Percentiles rank a stretch among this genome's conserved stretches.
These are phyloP conservation scores for Ciconia stormi DNA, from an alignment of 2,113 vertebrate species.

Conservation along the genomic window DNA sequence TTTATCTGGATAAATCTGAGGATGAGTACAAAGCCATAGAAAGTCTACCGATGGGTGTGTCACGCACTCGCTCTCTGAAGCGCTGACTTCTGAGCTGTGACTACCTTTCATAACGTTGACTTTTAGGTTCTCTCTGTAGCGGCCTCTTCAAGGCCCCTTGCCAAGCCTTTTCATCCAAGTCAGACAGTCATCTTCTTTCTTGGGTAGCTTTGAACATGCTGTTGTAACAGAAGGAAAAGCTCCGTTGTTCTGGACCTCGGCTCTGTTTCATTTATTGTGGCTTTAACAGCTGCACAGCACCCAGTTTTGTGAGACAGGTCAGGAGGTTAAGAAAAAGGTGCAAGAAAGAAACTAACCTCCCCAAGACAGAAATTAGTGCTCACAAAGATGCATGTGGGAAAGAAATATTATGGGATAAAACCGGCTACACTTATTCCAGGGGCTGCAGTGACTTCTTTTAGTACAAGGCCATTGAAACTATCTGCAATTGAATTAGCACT, in stretches of 20 bases:
- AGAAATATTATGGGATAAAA: not conserved
- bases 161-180: constrained; percentile 18
- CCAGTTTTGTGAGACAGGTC: constrained; percentile 32
- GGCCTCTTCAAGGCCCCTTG: constrained; percentile 40
- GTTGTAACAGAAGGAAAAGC: not conserved
- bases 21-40: not conserved
- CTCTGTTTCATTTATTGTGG: not conserved
- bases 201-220: not conserved
- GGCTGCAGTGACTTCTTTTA: not conserved
- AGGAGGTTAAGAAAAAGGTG: constrained; percentile 18
- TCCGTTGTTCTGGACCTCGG: not conserved
- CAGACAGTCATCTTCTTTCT: not conserved
- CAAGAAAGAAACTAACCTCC: not conserved
- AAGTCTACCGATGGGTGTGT: not conserved
- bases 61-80: not conserved
- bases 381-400: not conserved
- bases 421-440: not conserved
- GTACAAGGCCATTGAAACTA: not conserved
- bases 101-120: not conserved
- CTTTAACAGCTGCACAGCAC: constrained; percentile 10
- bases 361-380: not conserved
- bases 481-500: not conserved
- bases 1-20: not conserved
- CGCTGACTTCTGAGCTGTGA: not conserved
- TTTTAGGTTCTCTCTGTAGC: constrained; percentile 29